Evolutionary conservation across 2,888 invertebrate genomes (phyloP).

Genomic region (Tachina lurida): DNA sequence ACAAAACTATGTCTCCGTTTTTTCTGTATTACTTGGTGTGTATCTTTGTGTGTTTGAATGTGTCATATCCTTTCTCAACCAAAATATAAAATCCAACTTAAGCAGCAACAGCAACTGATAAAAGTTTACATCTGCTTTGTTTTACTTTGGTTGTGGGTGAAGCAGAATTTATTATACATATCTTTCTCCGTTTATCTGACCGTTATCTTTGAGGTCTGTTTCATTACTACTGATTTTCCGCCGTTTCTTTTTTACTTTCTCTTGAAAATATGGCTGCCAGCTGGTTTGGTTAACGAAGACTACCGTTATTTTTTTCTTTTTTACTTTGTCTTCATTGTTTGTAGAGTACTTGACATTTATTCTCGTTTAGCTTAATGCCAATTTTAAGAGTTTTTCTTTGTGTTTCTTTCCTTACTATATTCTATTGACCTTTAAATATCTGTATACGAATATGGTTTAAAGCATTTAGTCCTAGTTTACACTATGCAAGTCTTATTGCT

Average conservation of each 20-base stretch:
- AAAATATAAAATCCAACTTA: slow-evolving; percentile 47
- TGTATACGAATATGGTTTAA: slow-evolving; percentile 38
- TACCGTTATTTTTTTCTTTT: slow-evolving; percentile 24
- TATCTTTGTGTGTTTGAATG: slow-evolving; percentile 35
- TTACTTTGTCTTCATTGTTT: slow-evolving; percentile 10
- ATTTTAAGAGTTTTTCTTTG: slow-evolving; percentile 36
- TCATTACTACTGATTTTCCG: slow-evolving; percentile 53
- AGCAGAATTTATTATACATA: not conserved
- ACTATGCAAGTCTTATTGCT: too few relatives aligned
- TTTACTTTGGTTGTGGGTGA: not conserved
- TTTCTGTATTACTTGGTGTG: slow-evolving; percentile 61
- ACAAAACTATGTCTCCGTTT: slow-evolving; percentile 53
- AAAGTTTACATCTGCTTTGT: slow-evolving; percentile 48
- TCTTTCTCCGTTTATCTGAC: slow-evolving; percentile 49
- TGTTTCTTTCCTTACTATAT: slow-evolving; percentile 10
- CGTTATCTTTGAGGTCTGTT: slow-evolving; percentile 54
- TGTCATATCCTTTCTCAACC: slow-evolving; percentile 66
- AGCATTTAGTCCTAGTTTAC: too few relatives aligned
- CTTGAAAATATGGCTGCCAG: slow-evolving; percentile 44
- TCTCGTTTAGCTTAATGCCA: slow-evolving; percentile 50
- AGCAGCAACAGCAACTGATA: slow-evolving; percentile 46
- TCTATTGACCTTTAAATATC: slow-evolving; percentile 55
- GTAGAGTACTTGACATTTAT: slow-evolving; percentile 62
- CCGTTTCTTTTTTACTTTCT: slow-evolving; percentile 21
- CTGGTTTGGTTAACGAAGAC: slow-evolving; percentile 16